Evolutionary conservation across 2,888 invertebrate genomes (phyloP), one percentile per base, ranked within the genome.

Genomic region (Branchellion lobata): DNA sequence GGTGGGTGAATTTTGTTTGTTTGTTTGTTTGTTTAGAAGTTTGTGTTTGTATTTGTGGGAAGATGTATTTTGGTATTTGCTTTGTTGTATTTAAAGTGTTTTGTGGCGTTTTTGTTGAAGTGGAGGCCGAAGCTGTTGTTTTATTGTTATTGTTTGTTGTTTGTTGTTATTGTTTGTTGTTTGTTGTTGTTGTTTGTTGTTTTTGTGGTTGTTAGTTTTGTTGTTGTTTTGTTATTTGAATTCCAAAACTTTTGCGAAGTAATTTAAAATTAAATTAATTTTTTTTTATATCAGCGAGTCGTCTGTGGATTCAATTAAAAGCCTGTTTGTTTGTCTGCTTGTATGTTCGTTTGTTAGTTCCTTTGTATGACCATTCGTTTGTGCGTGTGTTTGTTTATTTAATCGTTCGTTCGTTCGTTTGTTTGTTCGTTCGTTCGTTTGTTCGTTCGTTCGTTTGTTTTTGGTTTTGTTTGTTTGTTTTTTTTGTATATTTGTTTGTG

Each of bases 291-390:
- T 53, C 11, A 31, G 0, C 24, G 29, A 18, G 27, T 33, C n/a
- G 31, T n/a, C 40, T 76, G 8, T 31, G 24, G 24, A n/a, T 36
- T 21, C 24, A 73, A 24, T 1, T 40, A 40, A 73, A 24, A 0
- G 0, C 47, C 33, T 47, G 47, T 73, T 1, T 47, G 27, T 47
- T 14, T 73, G 40, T 73, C 1, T 76, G 31, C 24, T 8, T 76
- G 31, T 76, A 31, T 77, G 33, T 68, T 1, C 36, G n/a, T 68
- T 34, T 68, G 36, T 68, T 0, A 65, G 8, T 68, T 3, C 65
- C 18, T 27, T 2, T 68, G 33, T 36, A 0, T 77, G 36, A 14
- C 5, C 33, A 36, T 27, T 1, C 36, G 61, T 36, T 0, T 78
- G 40, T 33, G 36, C 65, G 40, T 31, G 33, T 68, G 36, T 8